Base-by-base conservation (phyloP, 2,797 vertebrate species). In the Anas bahamensis region DNA sequence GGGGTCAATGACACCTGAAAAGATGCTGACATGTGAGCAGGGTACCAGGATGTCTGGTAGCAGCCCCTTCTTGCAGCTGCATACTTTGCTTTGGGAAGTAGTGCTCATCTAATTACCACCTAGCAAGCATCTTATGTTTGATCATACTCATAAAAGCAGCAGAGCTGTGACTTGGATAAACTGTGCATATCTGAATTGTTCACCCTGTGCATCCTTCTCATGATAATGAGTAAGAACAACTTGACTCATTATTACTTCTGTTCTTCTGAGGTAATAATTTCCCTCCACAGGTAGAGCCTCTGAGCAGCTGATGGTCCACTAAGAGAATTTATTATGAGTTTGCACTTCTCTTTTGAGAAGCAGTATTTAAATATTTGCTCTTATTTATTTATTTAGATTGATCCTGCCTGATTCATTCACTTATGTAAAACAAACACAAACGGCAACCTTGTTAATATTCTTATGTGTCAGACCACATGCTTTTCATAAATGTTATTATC, bases 401-500 rank as follows among this genome's bases (percentile, higher is more conserved):
- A n/a, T n/a, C 28, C 46, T n/a, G 13, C 12, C 6, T 3, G 8
- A 35, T 68, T 86, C 61, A 17, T 74, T 93, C 71, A n/a, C 8
- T 0, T 4, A 35, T 22, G 31, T 15, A 41, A 80, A 92, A 61
- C 23, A 60, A 68, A 12, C 69, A 55, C 39, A 41, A 66, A 72
- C 59, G 37, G 13, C 10, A 71, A 6, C 23, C 28, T 89, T 64
- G 68, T 24, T 29, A 63, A 17, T 94, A 95, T 94, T 55, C 52
- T 81, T 69, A 72, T 13, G 11, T 61, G 63, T 65, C 72, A 77
- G 63, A 41, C 79, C 66, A 74, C 59, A 19, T 18, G 9, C 39
- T 11, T 84, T 94, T 91, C 78, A 19, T 17, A 17, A 64, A 93
- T 68, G 75, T 90, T 33, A 66, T 91, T 66, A 78, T 57, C 83